Conservation (phyloP, 30 jellyfish, hydroid and myxozoan genomes). For the Mastigias papua region DNA sequence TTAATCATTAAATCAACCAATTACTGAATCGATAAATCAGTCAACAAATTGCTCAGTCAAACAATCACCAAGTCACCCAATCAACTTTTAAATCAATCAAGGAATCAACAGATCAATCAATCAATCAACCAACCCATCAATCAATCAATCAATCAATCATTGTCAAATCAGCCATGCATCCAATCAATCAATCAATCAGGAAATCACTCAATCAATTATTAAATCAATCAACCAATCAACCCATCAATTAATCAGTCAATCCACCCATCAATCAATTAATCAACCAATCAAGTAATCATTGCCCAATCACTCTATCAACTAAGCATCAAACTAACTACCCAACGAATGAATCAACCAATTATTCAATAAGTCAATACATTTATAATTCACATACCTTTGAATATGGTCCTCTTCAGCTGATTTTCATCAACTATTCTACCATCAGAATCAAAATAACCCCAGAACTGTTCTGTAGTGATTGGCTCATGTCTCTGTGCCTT, state of each 20-base stretch:
- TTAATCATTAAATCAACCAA: no score
- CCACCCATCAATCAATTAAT: background rate
- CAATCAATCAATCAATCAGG: no score
- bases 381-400: conserved; percentile 70
- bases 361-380: background rate
- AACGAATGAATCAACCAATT: no score
- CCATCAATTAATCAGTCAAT: no score
- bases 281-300: background rate
- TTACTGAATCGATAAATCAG: no score
- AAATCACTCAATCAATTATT: no score
- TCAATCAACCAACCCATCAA: no score
- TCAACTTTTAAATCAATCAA: background rate
- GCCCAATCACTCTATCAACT: background rate
- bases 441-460: conserved; percentile 74
- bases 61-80: background rate
- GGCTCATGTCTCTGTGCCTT: conserved; percentile 82
- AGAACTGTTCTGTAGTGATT: conserved; percentile 74
- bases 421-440: conserved; percentile 95
- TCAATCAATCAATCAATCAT: conserved; percentile 1
- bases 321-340: no score
- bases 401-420: conserved; percentile 75
- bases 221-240: no score
- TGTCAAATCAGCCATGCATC: background rate
- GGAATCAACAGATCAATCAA: background rate
- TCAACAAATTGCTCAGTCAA: no score